Evolutionary conservation across 2,888 invertebrate species (phyloP).

Genomic region (Keiferia lycopersicella): DNA sequence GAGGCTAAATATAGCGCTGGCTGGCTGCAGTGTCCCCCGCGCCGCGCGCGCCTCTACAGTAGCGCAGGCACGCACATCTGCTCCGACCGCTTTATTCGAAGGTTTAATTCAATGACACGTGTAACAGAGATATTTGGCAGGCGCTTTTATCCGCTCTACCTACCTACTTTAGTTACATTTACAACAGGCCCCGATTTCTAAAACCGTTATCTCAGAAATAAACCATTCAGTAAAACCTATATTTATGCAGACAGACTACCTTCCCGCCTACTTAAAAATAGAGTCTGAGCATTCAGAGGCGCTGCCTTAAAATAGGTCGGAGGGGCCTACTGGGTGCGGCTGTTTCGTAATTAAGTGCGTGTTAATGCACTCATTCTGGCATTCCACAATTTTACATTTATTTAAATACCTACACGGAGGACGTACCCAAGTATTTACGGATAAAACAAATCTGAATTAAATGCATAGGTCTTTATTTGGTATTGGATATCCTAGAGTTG

Average conservation of each 20-base stretch:
- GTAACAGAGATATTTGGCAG: conserved; percentile 29
- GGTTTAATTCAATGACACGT: conserved; percentile 30
- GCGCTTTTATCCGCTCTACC: conserved; percentile 7
- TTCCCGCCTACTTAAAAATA: conserved; percentile 15
- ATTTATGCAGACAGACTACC: conserved; percentile 6
- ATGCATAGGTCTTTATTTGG: too few species aligned
- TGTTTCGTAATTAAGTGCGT: conserved; percentile 6
- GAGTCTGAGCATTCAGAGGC: conserved; percentile 3
- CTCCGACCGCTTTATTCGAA: conserved; percentile 38
- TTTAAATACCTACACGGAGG: not conserved
- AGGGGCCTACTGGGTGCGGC: conserved; percentile 22
- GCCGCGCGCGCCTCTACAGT: conserved; percentile 47
- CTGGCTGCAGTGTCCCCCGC: conserved; percentile 53
- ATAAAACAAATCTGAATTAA: not conserved
- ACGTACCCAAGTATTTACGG: not conserved
- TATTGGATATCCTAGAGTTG: too few species aligned
- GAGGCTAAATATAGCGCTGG: conserved; percentile 76
- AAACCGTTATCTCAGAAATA: not conserved
- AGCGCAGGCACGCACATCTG: conserved; percentile 76
- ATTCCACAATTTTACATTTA: not conserved
- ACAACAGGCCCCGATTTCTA: conserved; percentile 2
- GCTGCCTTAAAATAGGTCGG: conserved; percentile 20
- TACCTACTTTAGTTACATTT: not conserved
- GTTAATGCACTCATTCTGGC: conserved; percentile 13
- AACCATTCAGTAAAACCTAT: not conserved